These are phyloP conservation scores for Gasterosteus nipponicus DNA, from an alignment of 2,113 vertebrate species.

Conservation along the genomic window DNA sequence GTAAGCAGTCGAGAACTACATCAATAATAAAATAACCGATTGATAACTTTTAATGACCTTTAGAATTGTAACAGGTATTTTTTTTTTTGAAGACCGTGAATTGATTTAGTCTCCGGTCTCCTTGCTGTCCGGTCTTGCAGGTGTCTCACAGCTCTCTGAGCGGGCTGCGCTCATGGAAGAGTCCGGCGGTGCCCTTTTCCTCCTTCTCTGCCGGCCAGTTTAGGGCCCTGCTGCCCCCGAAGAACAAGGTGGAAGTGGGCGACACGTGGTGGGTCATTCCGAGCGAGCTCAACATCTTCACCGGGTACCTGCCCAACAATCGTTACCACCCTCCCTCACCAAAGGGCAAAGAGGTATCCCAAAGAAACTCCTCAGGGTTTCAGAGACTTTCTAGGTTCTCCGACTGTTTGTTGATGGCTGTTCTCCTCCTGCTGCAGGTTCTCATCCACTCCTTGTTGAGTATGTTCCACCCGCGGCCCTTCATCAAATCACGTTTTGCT, in stretches of 20 bases:
- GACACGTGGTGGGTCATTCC: conserved; percentile 96
- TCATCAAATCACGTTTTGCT: conserved; percentile 93
- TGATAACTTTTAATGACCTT: neutral
- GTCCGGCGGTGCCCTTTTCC: conserved; percentile 79
- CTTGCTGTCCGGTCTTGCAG: conserved; percentile 65
- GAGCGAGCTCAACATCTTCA: conserved; percentile 94
- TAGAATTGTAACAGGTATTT: neutral
- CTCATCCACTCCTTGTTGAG: conserved; percentile 91
- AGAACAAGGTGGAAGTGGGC: conserved; percentile 85
- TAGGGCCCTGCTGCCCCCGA: conserved; percentile 89
- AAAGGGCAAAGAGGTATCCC: conserved; percentile 92
- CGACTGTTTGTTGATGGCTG: neutral
- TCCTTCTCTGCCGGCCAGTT: conserved; percentile 88
- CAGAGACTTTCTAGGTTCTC: neutral
- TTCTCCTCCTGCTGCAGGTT: conserved; percentile 75
- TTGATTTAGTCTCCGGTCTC: neutral
- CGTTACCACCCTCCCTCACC: conserved; percentile 92
- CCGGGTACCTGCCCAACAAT: conserved; percentile 95
- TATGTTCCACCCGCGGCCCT: conserved; percentile 95
- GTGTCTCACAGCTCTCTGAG: conserved; percentile 90
- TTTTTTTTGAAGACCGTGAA: neutral
- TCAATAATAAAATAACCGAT: neutral
- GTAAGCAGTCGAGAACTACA: neutral
- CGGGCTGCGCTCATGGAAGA: conserved; percentile 91
- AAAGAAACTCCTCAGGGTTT: neutral